These are phyloP conservation scores for Todus mexicanus DNA, from an alignment of 2,797 vertebrate genomes.

Conservation along the genomic window DNA sequence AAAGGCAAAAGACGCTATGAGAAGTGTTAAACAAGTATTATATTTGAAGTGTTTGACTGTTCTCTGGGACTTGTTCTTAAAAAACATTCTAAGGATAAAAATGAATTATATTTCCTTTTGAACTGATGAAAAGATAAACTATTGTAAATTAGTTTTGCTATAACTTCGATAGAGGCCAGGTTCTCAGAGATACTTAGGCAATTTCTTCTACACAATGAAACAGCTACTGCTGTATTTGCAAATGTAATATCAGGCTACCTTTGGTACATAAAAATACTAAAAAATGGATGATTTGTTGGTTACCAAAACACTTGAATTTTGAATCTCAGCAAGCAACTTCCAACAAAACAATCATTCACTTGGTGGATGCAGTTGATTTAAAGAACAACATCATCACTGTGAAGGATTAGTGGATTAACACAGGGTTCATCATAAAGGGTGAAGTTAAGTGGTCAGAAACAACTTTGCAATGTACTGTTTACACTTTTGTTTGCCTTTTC, in stretches of 20 bases:
- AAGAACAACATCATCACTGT: not conserved
- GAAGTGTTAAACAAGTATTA: not conserved
- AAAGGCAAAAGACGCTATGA: not conserved
- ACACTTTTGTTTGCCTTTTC: not conserved
- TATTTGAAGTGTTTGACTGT: not conserved
- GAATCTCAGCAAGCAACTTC: not conserved
- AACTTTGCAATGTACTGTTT: not conserved
- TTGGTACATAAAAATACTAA: not conserved
- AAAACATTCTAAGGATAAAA: not conserved
- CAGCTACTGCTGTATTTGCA: not conserved
- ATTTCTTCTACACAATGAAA: not conserved
- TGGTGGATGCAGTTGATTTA: not conserved
- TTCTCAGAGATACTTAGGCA: not conserved
- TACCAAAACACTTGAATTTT: not conserved
- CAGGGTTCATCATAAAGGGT: not conserved
- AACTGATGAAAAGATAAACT: not conserved
- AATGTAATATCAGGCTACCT: not conserved
- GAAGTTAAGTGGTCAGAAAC: not conserved
- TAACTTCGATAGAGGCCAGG: not conserved
- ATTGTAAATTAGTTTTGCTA: not conserved
- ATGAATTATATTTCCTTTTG: not conserved
- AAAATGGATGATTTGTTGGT: not conserved
- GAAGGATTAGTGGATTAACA: not conserved
- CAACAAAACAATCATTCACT: not conserved
- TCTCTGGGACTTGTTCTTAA: not conserved